phyloP scores from a whole-genome alignment of 2,113 vertebrate genomes.

The Suncus etruscus region DNA sequence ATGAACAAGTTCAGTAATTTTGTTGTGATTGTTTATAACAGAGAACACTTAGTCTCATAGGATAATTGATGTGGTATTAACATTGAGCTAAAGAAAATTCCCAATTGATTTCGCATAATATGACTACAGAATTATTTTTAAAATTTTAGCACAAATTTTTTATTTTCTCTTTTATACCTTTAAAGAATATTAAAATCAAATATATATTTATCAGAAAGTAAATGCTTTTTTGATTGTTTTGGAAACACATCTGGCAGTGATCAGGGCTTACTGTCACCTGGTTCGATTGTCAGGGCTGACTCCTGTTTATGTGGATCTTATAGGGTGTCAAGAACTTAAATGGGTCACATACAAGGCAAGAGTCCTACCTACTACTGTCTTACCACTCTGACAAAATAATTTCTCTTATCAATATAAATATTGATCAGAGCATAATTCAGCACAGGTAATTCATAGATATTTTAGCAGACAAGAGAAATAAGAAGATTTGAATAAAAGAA shows the following conservation, averaged over 20 bases:
- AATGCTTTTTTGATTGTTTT: neutral
- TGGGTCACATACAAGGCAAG: too few species aligned
- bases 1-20: constrained; percentile 44
- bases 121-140: constrained; percentile 11
- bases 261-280: neutral
- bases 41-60: neutral
- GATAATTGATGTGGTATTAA: neutral
- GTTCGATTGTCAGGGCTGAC: too few species aligned
- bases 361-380: too few species aligned
- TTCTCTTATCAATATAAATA: too few species aligned
- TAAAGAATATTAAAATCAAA: constrained; percentile 13
- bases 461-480: neutral
- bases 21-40: constrained; percentile 48
- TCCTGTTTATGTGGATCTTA: too few species aligned
- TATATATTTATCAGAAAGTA: neutral
- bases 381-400: too few species aligned
- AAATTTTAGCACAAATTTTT: constrained; percentile 23
- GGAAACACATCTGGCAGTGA: too few species aligned
- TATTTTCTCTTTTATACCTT: neutral
- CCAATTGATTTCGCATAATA: constrained; percentile 23
- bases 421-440: neutral
- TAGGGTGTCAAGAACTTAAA: too few species aligned
- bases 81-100: constrained; percentile 36
- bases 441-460: neutral
- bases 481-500: neutral